phyloP scores from a whole-genome alignment of 2,888 invertebrate genomes.

The Polymixis lichenea region DNA sequence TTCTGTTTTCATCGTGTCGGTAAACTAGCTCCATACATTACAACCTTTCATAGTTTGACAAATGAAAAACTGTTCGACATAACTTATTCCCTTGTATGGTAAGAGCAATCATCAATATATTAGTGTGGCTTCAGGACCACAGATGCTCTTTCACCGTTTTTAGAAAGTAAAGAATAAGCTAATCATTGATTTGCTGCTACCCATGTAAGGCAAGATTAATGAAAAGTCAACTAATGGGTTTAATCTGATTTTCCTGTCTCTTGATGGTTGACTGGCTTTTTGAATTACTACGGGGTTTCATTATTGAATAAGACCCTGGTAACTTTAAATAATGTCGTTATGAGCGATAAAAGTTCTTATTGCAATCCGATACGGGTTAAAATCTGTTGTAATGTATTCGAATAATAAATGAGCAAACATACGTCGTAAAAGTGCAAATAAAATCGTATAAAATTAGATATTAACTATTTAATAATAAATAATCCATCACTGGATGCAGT shows the following conservation, averaged over 20 bases:
- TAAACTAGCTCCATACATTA: conserved; percentile 35
- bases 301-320: too few species aligned
- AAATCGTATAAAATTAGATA: too few species aligned
- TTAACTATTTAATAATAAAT: too few species aligned
- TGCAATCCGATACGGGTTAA: too few species aligned
- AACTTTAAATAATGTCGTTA: too few species aligned
- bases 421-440: too few species aligned
- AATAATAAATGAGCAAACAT: too few species aligned
- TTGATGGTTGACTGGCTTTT: conserved; percentile 9
- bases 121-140: conserved; percentile 41
- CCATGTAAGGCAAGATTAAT: conserved; percentile 52
- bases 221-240: conserved; percentile 40
- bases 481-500: too few species aligned
- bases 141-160: conserved; percentile 41
- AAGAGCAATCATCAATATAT: conserved; percentile 52
- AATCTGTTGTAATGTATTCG: too few species aligned
- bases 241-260: conserved; percentile 47
- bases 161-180: conserved; percentile 38
- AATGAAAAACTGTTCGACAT: conserved; percentile 60
- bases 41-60: conserved; percentile 39
- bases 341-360: too few species aligned
- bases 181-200: conserved; percentile 40
- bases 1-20: conserved; percentile 28
- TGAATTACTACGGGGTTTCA: conserved; percentile 25
- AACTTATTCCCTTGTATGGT: conserved; percentile 55